These are phyloP conservation scores for Halictus ligatus DNA, from an alignment of 2,888 invertebrate species.

Conservation along the genomic window DNA sequence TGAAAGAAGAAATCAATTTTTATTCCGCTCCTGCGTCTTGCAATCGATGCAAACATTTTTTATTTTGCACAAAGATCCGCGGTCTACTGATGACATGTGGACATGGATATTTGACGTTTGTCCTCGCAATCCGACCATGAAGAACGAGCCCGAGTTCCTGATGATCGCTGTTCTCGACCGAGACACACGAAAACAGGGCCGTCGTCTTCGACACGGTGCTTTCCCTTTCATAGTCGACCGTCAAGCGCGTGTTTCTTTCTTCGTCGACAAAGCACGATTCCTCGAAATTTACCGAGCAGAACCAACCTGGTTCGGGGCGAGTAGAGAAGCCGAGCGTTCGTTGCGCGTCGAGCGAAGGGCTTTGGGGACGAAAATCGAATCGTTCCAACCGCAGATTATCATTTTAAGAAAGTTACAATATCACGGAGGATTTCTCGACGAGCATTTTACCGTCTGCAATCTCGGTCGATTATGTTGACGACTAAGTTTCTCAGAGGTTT, in stretches of 20 bases:
- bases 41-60: too few relatives aligned
- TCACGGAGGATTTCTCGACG: not conserved
- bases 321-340: not conserved
- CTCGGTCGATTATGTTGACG: too few relatives aligned
- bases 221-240: constrained; percentile 42
- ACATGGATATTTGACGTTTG: not conserved
- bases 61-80: too few relatives aligned
- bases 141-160: not conserved
- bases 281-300: constrained; percentile 67
- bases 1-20: too few relatives aligned
- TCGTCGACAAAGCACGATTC: constrained; percentile 57
- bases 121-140: not conserved
- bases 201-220: constrained; percentile 18
- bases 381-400: not conserved
- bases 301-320: constrained; percentile 37
- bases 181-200: not conserved
- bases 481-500: too few relatives aligned
- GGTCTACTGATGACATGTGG: too few relatives aligned
- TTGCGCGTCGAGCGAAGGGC: not conserved
- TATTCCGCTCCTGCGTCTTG: too few relatives aligned
- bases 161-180: not conserved
- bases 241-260: constrained; percentile 5
- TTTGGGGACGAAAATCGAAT: constrained; percentile 44
- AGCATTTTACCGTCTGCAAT: not conserved
- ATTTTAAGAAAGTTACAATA: not conserved